These are phyloP conservation scores for Mastigias papua DNA, from an alignment of 30 jellyfish, hydroid and myxozoan species.

Conservation along the genomic window DNA sequence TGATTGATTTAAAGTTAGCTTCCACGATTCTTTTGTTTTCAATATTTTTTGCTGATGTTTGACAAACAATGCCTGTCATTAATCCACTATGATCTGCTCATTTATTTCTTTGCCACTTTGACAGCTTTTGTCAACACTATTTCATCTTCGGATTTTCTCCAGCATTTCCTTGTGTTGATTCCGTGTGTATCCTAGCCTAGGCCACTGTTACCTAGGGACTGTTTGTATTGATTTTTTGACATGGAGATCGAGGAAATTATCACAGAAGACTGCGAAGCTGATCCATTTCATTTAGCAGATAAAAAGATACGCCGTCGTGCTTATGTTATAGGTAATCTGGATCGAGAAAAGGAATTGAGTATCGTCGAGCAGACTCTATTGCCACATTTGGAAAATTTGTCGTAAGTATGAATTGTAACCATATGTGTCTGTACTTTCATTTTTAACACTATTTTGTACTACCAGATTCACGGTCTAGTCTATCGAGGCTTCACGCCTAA, in stretches of 20 bases:
- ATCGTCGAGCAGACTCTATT: slow-evolving; percentile 92
- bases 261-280: not conserved
- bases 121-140: slow-evolving; percentile 1
- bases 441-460: too few species aligned
- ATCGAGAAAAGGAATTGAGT: slow-evolving; percentile 85
- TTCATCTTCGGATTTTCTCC: not conserved
- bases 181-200: not conserved
- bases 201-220: not conserved
- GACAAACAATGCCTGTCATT: slow-evolving; percentile 30
- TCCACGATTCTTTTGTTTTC: not conserved
- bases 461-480: too few species aligned
- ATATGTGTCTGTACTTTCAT: too few species aligned
- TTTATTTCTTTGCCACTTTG: not conserved
- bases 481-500: too few species aligned
- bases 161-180: slow-evolving; percentile 3
- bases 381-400: slow-evolving; percentile 94
- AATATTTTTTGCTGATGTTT: slow-evolving; percentile 23
- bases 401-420: too few species aligned
- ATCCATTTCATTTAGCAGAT: slow-evolving; percentile 14
- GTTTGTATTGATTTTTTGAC: too few species aligned
- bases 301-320: slow-evolving; percentile 47
- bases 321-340: slow-evolving; percentile 73
- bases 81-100: slow-evolving; percentile 2
- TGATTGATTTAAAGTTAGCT: not conserved
- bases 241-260: slow-evolving; percentile 24